Conservation (phyloP, 1,140 invertebrate species). For the Teleopsis dalmanni region DNA sequence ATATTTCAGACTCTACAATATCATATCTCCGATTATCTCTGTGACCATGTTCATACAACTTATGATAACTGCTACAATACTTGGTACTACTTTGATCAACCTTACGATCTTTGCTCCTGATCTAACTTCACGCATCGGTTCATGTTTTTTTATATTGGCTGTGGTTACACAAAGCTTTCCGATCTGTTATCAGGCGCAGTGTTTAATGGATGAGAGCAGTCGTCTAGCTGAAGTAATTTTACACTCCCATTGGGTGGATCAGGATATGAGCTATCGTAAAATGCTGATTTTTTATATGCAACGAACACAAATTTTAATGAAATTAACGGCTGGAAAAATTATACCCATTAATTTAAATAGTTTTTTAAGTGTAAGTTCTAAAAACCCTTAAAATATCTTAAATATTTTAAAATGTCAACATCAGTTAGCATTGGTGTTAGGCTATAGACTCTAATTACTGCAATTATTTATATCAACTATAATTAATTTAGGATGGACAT, state of each 20-base stretch:
- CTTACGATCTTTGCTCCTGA: slow-evolving; percentile 25
- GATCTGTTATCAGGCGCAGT: slow-evolving; percentile 22
- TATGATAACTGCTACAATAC: slow-evolving; percentile 22
- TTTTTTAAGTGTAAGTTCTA: slow-evolving; percentile 21
- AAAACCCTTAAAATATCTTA: neutral
- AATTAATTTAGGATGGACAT: no score
- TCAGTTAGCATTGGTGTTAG: no score
- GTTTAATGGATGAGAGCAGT: slow-evolving; percentile 20
- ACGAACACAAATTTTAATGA: slow-evolving; percentile 19
- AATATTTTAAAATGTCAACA: no score
- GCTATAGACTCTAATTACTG: no score
- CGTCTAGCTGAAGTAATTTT: slow-evolving; percentile 19
- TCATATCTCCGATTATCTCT: slow-evolving; percentile 20
- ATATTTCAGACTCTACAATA: slow-evolving; percentile 5
- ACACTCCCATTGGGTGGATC: slow-evolving; percentile 22
- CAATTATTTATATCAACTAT: no score
- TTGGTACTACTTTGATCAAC: slow-evolving; percentile 25
- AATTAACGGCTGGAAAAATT: slow-evolving; percentile 22
- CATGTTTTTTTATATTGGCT: slow-evolving; percentile 19
- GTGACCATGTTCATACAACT: slow-evolving; percentile 27
- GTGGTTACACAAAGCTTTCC: slow-evolving; percentile 22
- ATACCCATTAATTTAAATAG: slow-evolving; percentile 24
- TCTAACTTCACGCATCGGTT: slow-evolving; percentile 18
- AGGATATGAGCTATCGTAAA: slow-evolving; percentile 18
- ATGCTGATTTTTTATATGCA: slow-evolving; percentile 25